Base-by-base conservation (phyloP, 1,140 invertebrate species). In the Drosophila quadrilineata region DNA sequence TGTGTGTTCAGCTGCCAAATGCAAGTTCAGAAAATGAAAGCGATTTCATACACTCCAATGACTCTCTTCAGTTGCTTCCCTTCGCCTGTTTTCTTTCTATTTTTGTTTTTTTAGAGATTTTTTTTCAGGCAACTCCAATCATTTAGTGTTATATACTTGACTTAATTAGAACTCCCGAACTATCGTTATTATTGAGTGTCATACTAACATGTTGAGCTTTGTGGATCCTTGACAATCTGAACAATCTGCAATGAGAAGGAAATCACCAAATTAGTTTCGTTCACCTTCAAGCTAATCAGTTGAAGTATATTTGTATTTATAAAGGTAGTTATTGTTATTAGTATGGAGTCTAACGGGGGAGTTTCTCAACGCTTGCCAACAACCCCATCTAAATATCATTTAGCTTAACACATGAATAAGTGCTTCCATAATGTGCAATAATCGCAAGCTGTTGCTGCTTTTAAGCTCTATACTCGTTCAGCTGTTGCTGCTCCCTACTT, bases 351-450 rank as follows among this genome's bases (percentile, higher is more conserved):
- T n/a, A n/a, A n/a, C n/a, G n/a, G n/a, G n/a, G n/a, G n/a, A 14
- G 8, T 8, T 12, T 24, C 0, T 24, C 10, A 33, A 12, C 10
- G n/a, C 2, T 2, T 4, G 21, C n/a, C 3, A 6, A 26, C 22
- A 12, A 22, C 9, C 12, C 9, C 8, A 17, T 36, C 35, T 36
- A 9, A 43, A n/a, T 6, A 43, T 14, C 22, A 43, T 10, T 26
- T 43, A 12, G 40, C 22, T 43, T 26, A 43, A 43, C 22, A n/a
- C 22, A 43, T 12, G 26, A 14, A 3, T 26, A 43, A 35, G 52
- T 24, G n/a, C n/a, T n/a, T n/a, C n/a, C n/a, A 36, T 41, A 29
- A 58, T 53, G 52, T 38, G 67, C 50, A 38, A 46, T 71, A 43
- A 43, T 43, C 40, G 40, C 22, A 43, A 10, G 17, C 24, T 29